Conservation (phyloP, 2,888 invertebrate species). For the Ophion ventricosus region DNA sequence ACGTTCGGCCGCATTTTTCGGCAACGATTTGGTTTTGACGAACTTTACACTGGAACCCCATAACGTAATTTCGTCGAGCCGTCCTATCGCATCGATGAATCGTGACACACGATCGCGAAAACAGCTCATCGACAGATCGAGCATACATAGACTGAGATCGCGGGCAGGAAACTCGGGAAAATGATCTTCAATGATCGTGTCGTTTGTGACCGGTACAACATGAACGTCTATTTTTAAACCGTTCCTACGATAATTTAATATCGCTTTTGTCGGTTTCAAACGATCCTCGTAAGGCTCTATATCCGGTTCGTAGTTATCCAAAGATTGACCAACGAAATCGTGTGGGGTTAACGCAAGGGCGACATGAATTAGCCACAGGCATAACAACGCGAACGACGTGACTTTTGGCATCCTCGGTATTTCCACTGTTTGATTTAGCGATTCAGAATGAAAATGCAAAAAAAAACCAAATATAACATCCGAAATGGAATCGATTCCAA, state of each 20-base stretch:
- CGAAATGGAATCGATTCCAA: not conserved
- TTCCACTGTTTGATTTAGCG: not conserved
- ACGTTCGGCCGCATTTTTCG: conserved; percentile 56
- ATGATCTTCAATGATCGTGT: conserved; percentile 78
- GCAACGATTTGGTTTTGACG: conserved; percentile 80
- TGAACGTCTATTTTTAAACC: conserved; percentile 78
- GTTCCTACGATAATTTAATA: conserved; percentile 77
- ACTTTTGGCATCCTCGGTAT: conserved; percentile 43
- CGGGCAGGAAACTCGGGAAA: conserved; percentile 85
- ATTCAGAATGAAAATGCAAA: not conserved
- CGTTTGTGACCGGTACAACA: conserved; percentile 73
- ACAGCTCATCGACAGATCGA: conserved; percentile 85
- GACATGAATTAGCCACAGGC: conserved; percentile 18
- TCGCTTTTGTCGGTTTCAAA: conserved; percentile 65
- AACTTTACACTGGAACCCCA: conserved; percentile 85
- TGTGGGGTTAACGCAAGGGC: conserved; percentile 41
- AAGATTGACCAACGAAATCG: conserved; percentile 54
- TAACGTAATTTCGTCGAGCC: conserved; percentile 85
- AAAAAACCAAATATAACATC: not conserved
- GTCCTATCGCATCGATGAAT: conserved; percentile 85
- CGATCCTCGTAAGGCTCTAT: conserved; percentile 68
- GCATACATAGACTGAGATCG: conserved; percentile 83
- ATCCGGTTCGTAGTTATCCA: conserved; percentile 67
- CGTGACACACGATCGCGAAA: conserved; percentile 85
- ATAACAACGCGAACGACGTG: conserved; percentile 51